Evolutionary conservation across 2,888 invertebrate species (phyloP).

Genomic region (Phasia obesa): DNA sequence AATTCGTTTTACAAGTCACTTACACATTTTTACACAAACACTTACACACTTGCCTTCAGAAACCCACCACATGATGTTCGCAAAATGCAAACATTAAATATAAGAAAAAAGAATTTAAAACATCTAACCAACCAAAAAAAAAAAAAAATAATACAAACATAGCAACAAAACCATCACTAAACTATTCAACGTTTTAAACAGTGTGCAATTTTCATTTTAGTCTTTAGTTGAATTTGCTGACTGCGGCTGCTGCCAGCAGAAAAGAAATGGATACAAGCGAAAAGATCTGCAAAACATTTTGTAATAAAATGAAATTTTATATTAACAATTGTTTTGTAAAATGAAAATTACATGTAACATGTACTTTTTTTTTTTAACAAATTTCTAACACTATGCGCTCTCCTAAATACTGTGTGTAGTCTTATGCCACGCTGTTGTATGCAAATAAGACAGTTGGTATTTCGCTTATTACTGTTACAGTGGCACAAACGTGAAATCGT

Average conservation of each 20-base stretch:
- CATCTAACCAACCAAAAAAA: constrained; percentile 22
- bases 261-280: neutral
- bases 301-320: constrained; percentile 48
- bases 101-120: constrained; percentile 6
- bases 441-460: constrained; percentile 11
- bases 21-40: constrained; percentile 33
- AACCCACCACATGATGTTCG: constrained; percentile 38
- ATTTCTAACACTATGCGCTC: constrained; percentile 7
- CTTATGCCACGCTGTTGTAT: neutral
- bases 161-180: constrained; percentile 29
- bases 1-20: constrained; percentile 62
- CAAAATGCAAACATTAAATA: constrained; percentile 9
- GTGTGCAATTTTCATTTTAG: constrained; percentile 19
- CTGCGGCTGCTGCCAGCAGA: neutral
- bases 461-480: neutral
- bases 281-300: constrained; percentile 40
- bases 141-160: neutral
- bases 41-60: neutral
- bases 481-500: neutral
- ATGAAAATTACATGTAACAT: constrained; percentile 52
- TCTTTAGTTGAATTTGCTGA: constrained; percentile 14
- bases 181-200: constrained; percentile 45
- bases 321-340: constrained; percentile 57
- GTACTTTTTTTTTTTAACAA: constrained; percentile 45
- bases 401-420: neutral